phyloP scores from a whole-genome alignment of 2,888 invertebrate species.

The Myopa testacea region DNA sequence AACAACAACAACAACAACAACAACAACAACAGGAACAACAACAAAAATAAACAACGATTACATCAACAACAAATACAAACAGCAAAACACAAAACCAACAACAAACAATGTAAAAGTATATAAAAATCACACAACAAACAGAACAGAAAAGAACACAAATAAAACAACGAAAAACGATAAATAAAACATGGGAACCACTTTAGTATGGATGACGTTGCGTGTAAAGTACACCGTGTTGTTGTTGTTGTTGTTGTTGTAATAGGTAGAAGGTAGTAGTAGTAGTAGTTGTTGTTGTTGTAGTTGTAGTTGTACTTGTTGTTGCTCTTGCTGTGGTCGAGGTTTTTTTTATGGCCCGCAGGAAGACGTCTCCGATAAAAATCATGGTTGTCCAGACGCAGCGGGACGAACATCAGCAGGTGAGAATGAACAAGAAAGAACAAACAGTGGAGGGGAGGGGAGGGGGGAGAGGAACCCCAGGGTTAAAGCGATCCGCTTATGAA shows the following conservation, averaged over 20 bases:
- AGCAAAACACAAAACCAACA: not conserved
- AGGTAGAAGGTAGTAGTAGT: no score
- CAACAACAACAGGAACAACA: no score
- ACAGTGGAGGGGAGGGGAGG: not conserved
- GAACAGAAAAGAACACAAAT: not conserved
- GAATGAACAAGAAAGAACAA: not conserved
- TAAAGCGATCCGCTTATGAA: no score
- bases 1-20: not conserved
- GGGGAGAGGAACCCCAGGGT: no score
- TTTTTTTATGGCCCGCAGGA: constrained; percentile 29
- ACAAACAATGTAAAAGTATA: not conserved
- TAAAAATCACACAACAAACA: no score
- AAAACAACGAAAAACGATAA: not conserved
- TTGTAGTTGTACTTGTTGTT: not conserved
- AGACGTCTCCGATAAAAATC: constrained; percentile 23
- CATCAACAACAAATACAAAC: constrained; percentile 13
- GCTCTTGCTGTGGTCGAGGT: constrained; percentile 10
- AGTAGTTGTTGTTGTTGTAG: no score
- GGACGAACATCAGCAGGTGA: constrained; percentile 7
- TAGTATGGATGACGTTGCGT: constrained; percentile 14
- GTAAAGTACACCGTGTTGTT: not conserved
- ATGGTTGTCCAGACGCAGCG: constrained; percentile 3
- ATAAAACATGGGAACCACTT: constrained; percentile 7
- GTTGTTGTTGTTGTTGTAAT: no score
- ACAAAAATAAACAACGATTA: not conserved